phyloP scores from a whole-genome alignment of 2,888 invertebrate genomes.

The Amphipoea lucens region DNA sequence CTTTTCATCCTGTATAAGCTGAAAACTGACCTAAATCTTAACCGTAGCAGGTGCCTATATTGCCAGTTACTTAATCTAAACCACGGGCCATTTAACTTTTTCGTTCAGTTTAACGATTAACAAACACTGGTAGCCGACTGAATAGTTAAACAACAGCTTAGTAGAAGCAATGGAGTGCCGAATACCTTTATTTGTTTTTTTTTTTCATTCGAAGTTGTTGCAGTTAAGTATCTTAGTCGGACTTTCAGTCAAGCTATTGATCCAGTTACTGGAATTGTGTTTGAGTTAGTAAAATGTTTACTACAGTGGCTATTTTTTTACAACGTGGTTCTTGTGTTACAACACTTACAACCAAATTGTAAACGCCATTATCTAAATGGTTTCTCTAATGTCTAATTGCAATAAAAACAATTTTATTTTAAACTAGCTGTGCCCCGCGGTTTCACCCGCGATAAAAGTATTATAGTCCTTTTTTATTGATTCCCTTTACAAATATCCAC shows the following conservation, averaged over 20 bases:
- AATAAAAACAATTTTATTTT: no score
- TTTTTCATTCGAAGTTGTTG: neutral
- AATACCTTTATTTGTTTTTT: slow-evolving; percentile 8
- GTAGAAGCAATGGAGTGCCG: slow-evolving; percentile 14
- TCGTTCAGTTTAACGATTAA: slow-evolving; percentile 25
- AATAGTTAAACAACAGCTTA: slow-evolving; percentile 30
- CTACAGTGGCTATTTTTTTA: neutral
- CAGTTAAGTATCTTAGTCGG: slow-evolving; percentile 4
- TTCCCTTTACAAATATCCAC: no score
- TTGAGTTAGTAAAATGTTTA: neutral
- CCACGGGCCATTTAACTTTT: slow-evolving; percentile 20
- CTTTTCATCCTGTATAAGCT: neutral
- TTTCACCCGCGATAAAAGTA: no score
- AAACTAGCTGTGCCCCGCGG: no score
- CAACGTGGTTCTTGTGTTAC: neutral
- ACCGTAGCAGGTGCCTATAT: neutral
- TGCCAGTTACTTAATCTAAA: slow-evolving; percentile 14
- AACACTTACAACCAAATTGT: neutral
- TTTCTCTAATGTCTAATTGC: neutral
- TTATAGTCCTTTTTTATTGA: no score
- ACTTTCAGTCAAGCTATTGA: neutral
- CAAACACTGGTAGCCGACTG: slow-evolving; percentile 12
- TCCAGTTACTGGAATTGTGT: neutral
- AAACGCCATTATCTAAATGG: neutral
- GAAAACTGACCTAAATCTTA: neutral